phyloP scores from a whole-genome alignment of 2,113 vertebrate genomes.

The Notiomystis cincta region DNA sequence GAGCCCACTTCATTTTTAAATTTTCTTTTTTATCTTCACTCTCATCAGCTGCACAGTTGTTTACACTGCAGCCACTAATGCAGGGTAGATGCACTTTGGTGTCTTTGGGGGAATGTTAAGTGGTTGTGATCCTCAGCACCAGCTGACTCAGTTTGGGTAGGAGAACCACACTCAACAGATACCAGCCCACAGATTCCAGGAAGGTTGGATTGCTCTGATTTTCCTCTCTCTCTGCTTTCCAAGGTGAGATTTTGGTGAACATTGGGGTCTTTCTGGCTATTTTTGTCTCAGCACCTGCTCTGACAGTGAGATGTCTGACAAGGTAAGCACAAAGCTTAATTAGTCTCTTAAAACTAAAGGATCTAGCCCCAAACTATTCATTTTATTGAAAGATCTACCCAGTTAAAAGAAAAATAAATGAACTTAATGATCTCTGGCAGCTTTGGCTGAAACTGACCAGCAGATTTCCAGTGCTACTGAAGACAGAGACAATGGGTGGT shows the following conservation, averaged over 20 bases:
- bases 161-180: not conserved
- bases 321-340: not conserved
- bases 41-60: not conserved
- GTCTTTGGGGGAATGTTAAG: not conserved
- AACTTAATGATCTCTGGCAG: not conserved
- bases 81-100: not conserved
- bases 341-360: not conserved
- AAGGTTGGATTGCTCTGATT: not conserved
- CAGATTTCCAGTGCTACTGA: not conserved
- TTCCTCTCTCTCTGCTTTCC: not conserved
- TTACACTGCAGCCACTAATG: not conserved
- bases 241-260: not conserved
- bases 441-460: not conserved
- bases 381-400: not conserved
- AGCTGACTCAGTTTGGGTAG: not conserved
- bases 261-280: not conserved
- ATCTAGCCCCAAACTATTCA: not conserved
- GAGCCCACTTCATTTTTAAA: not conserved
- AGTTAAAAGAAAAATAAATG: not conserved
- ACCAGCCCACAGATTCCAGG: not conserved
- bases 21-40: not conserved
- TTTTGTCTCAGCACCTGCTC: not conserved
- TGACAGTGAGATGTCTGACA: fast-evolving
- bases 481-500: not conserved
- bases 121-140: not conserved